Evolutionary conservation across 2,797 vertebrate species (phyloP), one percentile per base, ranked within the genome.

Genomic region (Arctocebus calabarensis): DNA sequence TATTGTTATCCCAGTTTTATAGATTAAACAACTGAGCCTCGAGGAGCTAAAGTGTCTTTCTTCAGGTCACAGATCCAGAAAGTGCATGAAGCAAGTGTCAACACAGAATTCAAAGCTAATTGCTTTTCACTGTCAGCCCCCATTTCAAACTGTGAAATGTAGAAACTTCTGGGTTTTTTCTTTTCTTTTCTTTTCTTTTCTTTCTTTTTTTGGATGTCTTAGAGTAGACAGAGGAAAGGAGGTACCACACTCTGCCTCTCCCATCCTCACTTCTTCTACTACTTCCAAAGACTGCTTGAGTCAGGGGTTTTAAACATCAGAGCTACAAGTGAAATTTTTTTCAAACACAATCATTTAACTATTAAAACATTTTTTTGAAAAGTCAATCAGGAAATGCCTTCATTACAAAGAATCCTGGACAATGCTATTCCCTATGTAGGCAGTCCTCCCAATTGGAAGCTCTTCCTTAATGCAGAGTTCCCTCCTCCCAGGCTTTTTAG

Each of bases 11-110:
- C 27, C 62, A 84, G 84, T 40, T 91, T 91, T 71, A 73, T 64
- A 89, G 40, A 84, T 91, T 84, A 96, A 81, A 57, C 94, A 88
- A 79, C 83, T 37, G 85, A 89, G 43, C 84, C 68, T 93, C 64
- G 19, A 82, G 25, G 82, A 84, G 29, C 20, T 32, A 40, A 66
- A 68, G 32, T 91, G 40, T 34, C 34, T 94, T 79, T 86, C 79
- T 55, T 92, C 43, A 79, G 57, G 19, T 91, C 61, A 84, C 10
- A 32, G 61, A 74, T 79, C 43, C 17, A 84, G 20, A 74, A 71
- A 96, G 66, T 62, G 0, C 45, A 89, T 82, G 43, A 91, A 57
- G 86, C 74, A 91, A 91, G 40, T 62, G 37, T 68, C 84, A 77
- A 45, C 10, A 71, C 4, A 29, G 29, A 84, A 70, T 89, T 94